A percentile compares a stretch with the other conserved stretches of the same genome.
These are phyloP conservation scores for Perizoma flavofasciatum DNA, from an alignment of 2,888 invertebrate genomes.

Conservation along the genomic window DNA sequence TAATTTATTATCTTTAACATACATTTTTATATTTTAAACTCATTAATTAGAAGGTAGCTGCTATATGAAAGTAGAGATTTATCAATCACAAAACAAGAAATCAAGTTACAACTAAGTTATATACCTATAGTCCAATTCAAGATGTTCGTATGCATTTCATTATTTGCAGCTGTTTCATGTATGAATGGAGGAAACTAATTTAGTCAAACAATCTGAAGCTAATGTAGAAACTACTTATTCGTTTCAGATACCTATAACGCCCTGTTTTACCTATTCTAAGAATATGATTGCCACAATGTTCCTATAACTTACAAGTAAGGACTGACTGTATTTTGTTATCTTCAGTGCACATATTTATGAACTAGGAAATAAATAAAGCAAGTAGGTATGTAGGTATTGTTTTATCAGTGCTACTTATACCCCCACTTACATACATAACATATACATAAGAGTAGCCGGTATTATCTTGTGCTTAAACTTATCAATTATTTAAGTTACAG, in stretches of 20 bases:
- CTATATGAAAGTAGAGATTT: slow-evolving; percentile 35
- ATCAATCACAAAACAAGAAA: slow-evolving; percentile 7
- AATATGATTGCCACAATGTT: background rate
- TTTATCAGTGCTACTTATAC: slow-evolving; percentile 23
- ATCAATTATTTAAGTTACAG: background rate
- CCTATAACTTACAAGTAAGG: no score
- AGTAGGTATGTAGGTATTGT: slow-evolving; percentile 18
- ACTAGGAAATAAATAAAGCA: slow-evolving; percentile 33
- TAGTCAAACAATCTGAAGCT: slow-evolving; percentile 24
- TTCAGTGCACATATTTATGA: slow-evolving; percentile 16
- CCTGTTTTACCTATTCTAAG: background rate
- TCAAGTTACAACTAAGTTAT: background rate
- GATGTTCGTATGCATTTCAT: slow-evolving; percentile 16
- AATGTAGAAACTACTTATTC: background rate
- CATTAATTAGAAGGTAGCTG: no score
- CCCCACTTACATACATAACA: no score
- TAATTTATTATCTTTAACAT: no score
- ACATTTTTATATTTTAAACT: no score
- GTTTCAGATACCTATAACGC: background rate
- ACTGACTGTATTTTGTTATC: slow-evolving; percentile 15
- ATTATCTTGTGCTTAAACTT: slow-evolving; percentile 16
- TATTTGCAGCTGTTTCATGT: slow-evolving; percentile 44
- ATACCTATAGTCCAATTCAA: background rate
- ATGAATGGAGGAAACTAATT: slow-evolving; percentile 36
- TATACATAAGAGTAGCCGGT: background rate